Conservation (phyloP, 2,113 vertebrate genomes). For the Calidris pugnax region DNA sequence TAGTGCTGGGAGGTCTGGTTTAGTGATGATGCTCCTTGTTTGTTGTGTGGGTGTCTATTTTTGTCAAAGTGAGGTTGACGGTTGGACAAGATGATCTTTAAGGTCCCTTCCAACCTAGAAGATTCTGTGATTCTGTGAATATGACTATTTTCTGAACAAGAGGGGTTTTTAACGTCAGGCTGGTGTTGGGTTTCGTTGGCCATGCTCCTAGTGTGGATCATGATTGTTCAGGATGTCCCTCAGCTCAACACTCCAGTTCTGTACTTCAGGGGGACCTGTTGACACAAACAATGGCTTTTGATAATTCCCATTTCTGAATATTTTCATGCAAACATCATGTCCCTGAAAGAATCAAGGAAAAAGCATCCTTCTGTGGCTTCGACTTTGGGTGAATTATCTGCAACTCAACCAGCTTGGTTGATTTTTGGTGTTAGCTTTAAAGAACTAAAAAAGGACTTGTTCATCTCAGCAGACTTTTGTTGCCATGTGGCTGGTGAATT, state of each 20-base stretch:
- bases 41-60: too few relatives aligned
- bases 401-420: neutral
- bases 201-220: rapidly evolving
- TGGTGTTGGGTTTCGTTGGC: neutral
- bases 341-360: neutral
- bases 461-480: neutral
- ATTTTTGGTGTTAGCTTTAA: neutral
- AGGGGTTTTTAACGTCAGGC: neutral
- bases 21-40: too few relatives aligned
- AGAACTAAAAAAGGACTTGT: neutral
- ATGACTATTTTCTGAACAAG: neutral
- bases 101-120: too few relatives aligned
- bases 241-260: neutral
- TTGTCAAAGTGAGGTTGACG: too few relatives aligned
- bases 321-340: neutral
- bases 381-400: neutral
- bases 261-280: neutral
- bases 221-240: rapidly evolving
- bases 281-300: neutral
- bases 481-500: neutral
- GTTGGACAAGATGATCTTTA: too few relatives aligned
- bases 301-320: neutral
- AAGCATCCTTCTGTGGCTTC: neutral
- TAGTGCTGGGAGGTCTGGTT: too few relatives aligned
- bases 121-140: too few relatives aligned